Base-by-base conservation (phyloP, 2,797 vertebrate genomes). In the Parambassis ranga region DNA sequence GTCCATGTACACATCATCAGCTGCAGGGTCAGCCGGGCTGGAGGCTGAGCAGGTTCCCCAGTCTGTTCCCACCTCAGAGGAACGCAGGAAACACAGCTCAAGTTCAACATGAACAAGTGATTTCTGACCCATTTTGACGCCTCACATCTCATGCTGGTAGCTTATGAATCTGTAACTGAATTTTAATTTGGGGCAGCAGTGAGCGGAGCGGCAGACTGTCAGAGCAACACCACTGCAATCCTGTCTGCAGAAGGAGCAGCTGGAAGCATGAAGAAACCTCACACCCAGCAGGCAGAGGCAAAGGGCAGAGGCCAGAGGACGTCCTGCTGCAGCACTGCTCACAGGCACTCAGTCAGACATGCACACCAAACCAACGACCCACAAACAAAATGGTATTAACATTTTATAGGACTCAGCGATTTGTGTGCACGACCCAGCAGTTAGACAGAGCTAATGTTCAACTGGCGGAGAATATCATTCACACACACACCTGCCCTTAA, bases 91-190 rank as follows among this genome's bases (percentile, higher is more conserved):
- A 66, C 37, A 43, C 51, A 47, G 23, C 18, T 60, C 24, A 15
- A 71, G 58, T 85, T 49, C 77, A 79, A 66, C 52, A 56, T 81
- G 59, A 63, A 24, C 3, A 0, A 68, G n/a, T 33, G 46, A 59
- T 48, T 70, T 68, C 50, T 65, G 53, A 53, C 65, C 38, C 24
- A 49, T 60, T 69, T 50, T 26, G 48, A 69, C 1, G 6, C 20
- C 18, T 53, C 26, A 14, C 32, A 51, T 66, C 66, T 37, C 44
- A 49, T 26, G 23, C 5, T 1, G 38, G 36, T 32, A 23, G 26
- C 35, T 67, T 47, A 31, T 68, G 55, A 62, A 60, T 64, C n/a
- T 53, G 53, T 38, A 41, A 56, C 35, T 32, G 39, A 4, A 49
- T 52, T 49, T 56, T 47, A 39, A 56, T 49, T 47, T 43, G 46